Evolutionary conservation across 2,888 invertebrate species (phyloP), one percentile per base, ranked within the genome.

Genomic region (Brachypterus glaber): DNA sequence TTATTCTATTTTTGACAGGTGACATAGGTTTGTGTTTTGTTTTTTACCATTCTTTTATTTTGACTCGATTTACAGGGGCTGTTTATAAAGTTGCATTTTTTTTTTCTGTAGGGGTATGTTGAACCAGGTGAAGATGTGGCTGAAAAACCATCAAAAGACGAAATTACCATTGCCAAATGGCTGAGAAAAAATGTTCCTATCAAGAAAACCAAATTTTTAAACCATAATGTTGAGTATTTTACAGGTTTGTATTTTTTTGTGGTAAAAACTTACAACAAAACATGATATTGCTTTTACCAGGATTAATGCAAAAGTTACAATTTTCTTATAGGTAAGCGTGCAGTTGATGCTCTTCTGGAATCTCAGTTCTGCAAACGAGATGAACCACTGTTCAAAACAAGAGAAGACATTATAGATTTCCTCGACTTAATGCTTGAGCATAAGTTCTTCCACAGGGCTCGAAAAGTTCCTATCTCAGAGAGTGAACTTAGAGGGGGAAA

Each of bases 161-260:
- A 97, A 63, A 91, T 90, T 64, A 76, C 82, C 0, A 78, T 98
- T 30, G 97, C 95, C 1, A 91, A 91, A 64, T 95, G 91, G 85
- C 71, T 98, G 52, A 82, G 90, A 37, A 87, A 88, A 48, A 92
- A 93, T 67, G 82, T 95, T 15, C 91, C 89, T 21, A 86, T 84
- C 2, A 95, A 96, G 69, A 91, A 89, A 63, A 96, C 95, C 0
- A 95, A 93, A 66, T 91, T 97, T 62, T 74, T 95, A 34, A 91
- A 89, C 59, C 96, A 97, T 64, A 86, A 91, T 66, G 96, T 97
- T 8, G 90, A 93, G 63, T 97, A 95, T 68, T 97, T 97, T 59
- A 90, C 90, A 49, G 90, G 92, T 54, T 26, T 15, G 15, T 12
- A 9, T 2, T 1, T 21, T 17, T 29, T 17, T 35, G 11, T 35